phyloP scores from a whole-genome alignment of 1,140 invertebrate species.

The Rhyzopertha dominica region DNA sequence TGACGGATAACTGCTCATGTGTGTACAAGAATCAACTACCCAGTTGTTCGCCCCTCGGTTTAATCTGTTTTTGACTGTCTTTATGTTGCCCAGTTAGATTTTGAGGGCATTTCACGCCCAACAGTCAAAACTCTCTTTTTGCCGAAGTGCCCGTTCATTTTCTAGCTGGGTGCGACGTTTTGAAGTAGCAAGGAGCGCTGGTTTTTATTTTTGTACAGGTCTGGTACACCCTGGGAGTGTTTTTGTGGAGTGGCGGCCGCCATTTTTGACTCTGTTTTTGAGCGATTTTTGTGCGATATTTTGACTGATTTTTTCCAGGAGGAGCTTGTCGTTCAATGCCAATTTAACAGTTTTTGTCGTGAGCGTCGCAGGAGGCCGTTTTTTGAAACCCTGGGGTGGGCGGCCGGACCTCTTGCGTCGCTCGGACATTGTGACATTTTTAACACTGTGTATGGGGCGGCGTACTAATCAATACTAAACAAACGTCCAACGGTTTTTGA shows the following conservation, averaged over 20 bases:
- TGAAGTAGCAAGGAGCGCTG: constrained; percentile 43
- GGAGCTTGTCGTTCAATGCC: constrained; percentile 23
- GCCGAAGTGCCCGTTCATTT: no score
- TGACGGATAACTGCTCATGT: no score
- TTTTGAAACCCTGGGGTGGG: constrained; percentile 44
- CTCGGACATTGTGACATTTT: constrained; percentile 59
- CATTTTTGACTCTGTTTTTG: constrained; percentile 5
- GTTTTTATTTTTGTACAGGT: constrained; percentile 35
- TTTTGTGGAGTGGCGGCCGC: background rate
- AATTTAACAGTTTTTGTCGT: constrained; percentile 37
- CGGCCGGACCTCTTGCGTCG: constrained; percentile 36
- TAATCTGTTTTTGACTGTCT: no score
- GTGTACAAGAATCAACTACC: no score
- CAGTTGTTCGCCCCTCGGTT: no score
- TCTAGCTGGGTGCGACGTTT: no score
- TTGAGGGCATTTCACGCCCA: no score
- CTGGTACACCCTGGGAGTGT: constrained; percentile 13
- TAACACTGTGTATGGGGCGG: constrained; percentile 65
- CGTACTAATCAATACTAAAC: constrained; percentile 49
- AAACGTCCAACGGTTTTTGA: constrained; percentile 57
- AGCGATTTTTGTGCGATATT: constrained; percentile 26
- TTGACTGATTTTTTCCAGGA: constrained; percentile 43
- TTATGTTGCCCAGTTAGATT: no score
- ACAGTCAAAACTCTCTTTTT: no score
- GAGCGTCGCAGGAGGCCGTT: constrained; percentile 36